These are phyloP conservation scores for Hystrix brachyura DNA, from an alignment of 2,113 vertebrate genomes.

Conservation along the genomic window DNA sequence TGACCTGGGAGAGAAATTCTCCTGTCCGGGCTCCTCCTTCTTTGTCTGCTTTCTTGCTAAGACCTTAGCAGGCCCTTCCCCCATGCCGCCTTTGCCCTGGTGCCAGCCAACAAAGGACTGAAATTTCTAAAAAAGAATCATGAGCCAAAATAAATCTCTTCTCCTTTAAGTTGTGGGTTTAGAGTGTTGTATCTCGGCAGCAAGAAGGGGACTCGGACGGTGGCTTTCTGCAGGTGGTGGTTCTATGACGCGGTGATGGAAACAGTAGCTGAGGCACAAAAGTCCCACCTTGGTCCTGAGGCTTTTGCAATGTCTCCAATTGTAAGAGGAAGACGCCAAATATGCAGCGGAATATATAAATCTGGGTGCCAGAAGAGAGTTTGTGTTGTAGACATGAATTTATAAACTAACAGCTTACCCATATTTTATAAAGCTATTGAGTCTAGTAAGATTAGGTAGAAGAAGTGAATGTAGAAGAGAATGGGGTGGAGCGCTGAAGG, in stretches of 20 bases:
- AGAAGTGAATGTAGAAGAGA: neutral
- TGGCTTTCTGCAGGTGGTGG: too few relatives aligned
- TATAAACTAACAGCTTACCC: neutral
- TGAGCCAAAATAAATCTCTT: neutral
- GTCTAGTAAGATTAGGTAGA: neutral
- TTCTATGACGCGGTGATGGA: neutral
- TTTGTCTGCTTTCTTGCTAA: neutral
- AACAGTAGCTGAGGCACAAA: neutral
- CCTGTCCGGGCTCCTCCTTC: neutral
- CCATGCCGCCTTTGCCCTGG: neutral
- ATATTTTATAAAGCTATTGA: neutral
- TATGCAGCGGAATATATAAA: neutral
- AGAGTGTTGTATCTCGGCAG: neutral
- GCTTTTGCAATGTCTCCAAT: neutral
- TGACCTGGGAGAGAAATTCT: neutral
- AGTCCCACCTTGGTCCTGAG: neutral
- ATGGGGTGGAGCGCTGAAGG: neutral
- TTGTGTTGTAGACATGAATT: too few relatives aligned
- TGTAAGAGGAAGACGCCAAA: neutral
- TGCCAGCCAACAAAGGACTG: neutral
- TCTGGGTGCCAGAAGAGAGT: neutral
- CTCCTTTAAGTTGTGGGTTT: neutral
- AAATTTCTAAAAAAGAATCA: neutral
- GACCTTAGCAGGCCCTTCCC: neutral
- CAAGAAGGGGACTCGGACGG: neutral